A percentile compares a stretch with the other conserved stretches of the same genome.
phyloP scores from a whole-genome alignment of 2,888 invertebrate genomes.

The Colletes collaris region DNA sequence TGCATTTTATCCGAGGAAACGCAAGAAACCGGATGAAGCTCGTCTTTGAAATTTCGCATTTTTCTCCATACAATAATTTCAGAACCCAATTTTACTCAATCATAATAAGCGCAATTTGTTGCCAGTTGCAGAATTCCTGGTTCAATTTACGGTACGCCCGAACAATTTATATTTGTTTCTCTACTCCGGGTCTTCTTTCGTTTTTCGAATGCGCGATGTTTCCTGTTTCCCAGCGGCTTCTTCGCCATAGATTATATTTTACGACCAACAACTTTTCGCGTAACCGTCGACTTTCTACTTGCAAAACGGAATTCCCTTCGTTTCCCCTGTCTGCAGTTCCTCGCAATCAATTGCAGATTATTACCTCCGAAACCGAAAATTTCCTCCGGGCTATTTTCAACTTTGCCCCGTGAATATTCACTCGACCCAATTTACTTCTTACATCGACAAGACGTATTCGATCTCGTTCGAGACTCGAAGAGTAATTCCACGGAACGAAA shows the following conservation, averaged over 20 bases:
- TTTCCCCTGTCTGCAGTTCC: not conserved
- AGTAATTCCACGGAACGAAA: not conserved
- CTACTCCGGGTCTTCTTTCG: not conserved
- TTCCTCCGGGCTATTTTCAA: too few relatives aligned
- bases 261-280: not conserved
- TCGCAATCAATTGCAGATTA: not conserved
- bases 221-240: not conserved
- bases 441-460: slow-evolving; percentile 3
- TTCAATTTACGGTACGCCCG: slow-evolving; percentile 27
- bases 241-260: slow-evolving; percentile 2
- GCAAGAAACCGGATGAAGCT: too few relatives aligned
- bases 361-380: not conserved
- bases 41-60: not conserved
- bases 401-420: not conserved
- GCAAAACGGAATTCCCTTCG: not conserved
- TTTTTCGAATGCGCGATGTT: not conserved
- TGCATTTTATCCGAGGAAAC: too few relatives aligned
- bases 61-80: slow-evolving; percentile 16
- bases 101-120: slow-evolving; percentile 32
- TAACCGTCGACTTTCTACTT: not conserved
- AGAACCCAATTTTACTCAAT: slow-evolving; percentile 33
- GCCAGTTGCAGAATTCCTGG: slow-evolving; percentile 24
- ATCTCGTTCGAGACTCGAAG: not conserved
- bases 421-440: slow-evolving; percentile 1
- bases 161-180: slow-evolving; percentile 28